Evolutionary conservation across 2,113 vertebrate genomes (phyloP), one percentile per base, ranked within the genome.

Genomic region (Camelus dromedarius): DNA sequence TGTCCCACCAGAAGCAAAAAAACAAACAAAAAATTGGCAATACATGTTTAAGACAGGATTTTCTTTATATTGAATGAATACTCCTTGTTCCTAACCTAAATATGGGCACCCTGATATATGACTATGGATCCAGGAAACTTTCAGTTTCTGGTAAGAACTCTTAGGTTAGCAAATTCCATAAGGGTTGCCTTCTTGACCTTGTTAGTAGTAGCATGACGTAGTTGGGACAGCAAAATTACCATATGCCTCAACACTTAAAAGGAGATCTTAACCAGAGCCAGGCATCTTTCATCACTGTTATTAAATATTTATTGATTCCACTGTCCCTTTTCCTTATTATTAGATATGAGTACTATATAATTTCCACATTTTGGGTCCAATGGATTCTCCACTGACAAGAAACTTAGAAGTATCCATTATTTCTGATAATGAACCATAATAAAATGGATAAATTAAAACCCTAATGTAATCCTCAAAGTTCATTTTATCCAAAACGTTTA

Each of bases 241-340:
- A 56, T 1, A 80, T 35, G 66, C 52, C 56, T 92, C 30, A 32
- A 8, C 56, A 30, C 66, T 81, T 89, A 46, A 32, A 85, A 73
- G n/a, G 35, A 76, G 86, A 77, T 50, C 81, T 93, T 93, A 96
- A 88, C 66, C 38, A 94, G 52, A 94, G 73, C 79, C 89, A 92
- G 82, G 28, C 64, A 66, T 91, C 72, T 77, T 46, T 89, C 79
- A 81, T 79, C 56, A 77, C 46, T 18, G 38, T 30, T 56, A 30
- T 92, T 92, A 89, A 92, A 58, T 52, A 48, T 81, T 52, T 92
- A 32, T 89, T 64, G 26, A 81, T 85, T 64, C 32, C 35, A 48
- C 19, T 62, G 11, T 48, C 60, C 14, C 16, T 52, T 26, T 69
- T 80, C 16, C n/a, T 50, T 42, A 11, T 87, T 87, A 81, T 64